A percentile compares a stretch with the other conserved stretches of the same genome.
Evolutionary conservation across 2,113 vertebrate species (phyloP).

Genomic region (Orcinus orca): DNA sequence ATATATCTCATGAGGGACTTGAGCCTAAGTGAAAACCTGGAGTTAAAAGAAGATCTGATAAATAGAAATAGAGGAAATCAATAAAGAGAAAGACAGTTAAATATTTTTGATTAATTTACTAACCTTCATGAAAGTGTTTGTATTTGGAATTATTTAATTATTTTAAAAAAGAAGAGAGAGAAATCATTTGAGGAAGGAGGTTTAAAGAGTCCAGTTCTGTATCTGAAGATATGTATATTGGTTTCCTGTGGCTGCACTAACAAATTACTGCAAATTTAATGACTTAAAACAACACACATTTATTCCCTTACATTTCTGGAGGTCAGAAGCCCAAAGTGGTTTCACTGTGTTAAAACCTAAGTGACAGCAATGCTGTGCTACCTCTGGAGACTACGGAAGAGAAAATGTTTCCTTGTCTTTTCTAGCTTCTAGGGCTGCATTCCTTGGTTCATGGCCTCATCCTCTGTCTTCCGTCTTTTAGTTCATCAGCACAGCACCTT

Average conservation of each 20-base stretch:
- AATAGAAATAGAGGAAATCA: not conserved
- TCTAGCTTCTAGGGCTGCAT: not conserved
- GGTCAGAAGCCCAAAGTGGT: not conserved
- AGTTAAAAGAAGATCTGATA: not conserved
- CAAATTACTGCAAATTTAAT: not conserved
- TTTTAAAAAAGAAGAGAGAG: not conserved
- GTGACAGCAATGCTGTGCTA: not conserved
- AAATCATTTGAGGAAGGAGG: not conserved
- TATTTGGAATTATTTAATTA: not conserved
- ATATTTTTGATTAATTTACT: not conserved
- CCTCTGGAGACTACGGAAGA: not conserved
- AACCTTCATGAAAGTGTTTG: not conserved
- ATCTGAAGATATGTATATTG: not conserved
- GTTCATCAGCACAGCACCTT: not conserved
- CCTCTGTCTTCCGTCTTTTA: not conserved
- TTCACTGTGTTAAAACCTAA: not conserved
- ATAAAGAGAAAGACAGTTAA: not conserved
- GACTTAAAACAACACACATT: not conserved
- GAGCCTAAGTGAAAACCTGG: not conserved
- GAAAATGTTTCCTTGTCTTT: not conserved
- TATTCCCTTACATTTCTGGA: not conserved
- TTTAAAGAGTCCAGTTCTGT: not conserved
- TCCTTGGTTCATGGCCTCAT: not conserved
- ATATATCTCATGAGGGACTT: not conserved
- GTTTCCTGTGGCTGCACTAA: not conserved